Conservation (phyloP, 2,888 invertebrate species). For the Oligia strigilis region DNA sequence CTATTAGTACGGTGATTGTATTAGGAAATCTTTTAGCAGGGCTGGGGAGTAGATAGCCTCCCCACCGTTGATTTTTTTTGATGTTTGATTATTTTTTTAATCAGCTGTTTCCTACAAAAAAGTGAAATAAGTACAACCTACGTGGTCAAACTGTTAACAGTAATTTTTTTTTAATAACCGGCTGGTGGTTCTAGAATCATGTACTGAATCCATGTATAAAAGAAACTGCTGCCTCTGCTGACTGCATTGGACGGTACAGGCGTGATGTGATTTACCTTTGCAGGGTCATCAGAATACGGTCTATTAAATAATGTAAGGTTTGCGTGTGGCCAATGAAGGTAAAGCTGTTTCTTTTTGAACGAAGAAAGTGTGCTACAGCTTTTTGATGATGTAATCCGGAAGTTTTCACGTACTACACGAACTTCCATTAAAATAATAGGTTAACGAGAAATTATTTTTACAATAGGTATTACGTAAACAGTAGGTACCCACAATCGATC, state of each 20-base stretch:
- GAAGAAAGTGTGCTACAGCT: constrained; percentile 37
- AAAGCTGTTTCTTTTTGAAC: constrained; percentile 24
- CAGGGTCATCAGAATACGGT: constrained; percentile 16
- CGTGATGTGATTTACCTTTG: background rate
- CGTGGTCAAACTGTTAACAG: too few relatives aligned
- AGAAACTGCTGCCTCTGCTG: too few relatives aligned
- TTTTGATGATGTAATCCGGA: constrained; percentile 43
- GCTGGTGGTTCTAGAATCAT: too few relatives aligned
- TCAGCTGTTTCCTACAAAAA: too few relatives aligned
- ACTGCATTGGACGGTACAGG: too few relatives aligned
- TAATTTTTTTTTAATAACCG: too few relatives aligned
- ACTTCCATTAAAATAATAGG: constrained; percentile 53
- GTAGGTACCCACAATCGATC: background rate
- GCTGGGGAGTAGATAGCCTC: too few relatives aligned
- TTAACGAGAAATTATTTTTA: constrained; percentile 32
- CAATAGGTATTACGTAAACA: background rate
- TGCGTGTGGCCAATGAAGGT: constrained; percentile 35
- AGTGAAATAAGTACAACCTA: too few relatives aligned
- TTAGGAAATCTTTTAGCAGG: background rate
- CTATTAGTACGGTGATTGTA: background rate
- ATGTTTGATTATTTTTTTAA: too few relatives aligned
- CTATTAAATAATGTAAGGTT: constrained; percentile 35
- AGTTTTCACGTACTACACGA: constrained; percentile 39
- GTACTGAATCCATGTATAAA: too few relatives aligned
- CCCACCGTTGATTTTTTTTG: too few relatives aligned